A percentile compares a stretch with the other conserved stretches of the same genome.
Evolutionary conservation across 1,140 invertebrate genomes (phyloP).

Genomic region (Bombus sylvicola): DNA sequence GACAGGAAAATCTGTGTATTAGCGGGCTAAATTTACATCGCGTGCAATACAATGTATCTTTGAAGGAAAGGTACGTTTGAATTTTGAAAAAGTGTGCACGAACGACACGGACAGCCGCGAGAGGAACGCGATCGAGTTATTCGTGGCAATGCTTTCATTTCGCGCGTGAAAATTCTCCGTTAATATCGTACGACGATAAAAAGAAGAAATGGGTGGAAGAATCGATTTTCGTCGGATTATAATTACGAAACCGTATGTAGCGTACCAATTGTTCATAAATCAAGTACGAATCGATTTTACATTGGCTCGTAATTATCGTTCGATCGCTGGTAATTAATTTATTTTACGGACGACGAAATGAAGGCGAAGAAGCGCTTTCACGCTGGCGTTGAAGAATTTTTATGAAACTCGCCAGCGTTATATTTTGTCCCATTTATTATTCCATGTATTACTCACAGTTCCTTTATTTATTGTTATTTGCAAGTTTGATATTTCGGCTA

Average conservation of each 20-base stretch:
- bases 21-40: constrained; percentile 38
- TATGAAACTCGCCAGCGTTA: background rate
- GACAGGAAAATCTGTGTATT: constrained; percentile 30
- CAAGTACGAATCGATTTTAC: background rate
- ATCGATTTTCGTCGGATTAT: background rate
- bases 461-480: background rate
- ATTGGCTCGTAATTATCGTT: background rate
- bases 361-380: background rate
- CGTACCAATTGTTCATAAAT: background rate
- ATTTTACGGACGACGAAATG: background rate
- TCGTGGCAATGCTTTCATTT: no score
- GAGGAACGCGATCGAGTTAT: constrained; percentile 14
- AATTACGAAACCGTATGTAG: background rate
- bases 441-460: background rate
- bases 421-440: background rate
- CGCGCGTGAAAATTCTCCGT: background rate
- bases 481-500: background rate
- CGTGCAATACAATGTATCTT: constrained; percentile 15
- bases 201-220: background rate
- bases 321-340: constrained; percentile 10
- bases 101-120: background rate
- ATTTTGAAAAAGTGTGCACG: background rate
- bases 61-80: background rate
- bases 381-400: background rate
- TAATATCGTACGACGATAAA: background rate